Conservation (phyloP, 2,797 vertebrate species). For the Leuciscus waleckii region DNA sequence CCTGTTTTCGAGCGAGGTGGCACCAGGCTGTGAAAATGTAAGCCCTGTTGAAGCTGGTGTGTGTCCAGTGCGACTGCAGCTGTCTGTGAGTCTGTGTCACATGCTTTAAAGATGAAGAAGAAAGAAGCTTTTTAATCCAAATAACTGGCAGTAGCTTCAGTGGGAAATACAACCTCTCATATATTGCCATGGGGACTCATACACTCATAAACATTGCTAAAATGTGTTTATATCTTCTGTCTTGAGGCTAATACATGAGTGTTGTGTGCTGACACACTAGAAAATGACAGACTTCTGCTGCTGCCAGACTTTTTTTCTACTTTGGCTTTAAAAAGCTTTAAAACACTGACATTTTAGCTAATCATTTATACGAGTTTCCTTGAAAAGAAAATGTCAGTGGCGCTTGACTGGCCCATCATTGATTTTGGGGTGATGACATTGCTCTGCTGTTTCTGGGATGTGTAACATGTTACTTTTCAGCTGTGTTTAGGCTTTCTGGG, state of each 20-base stretch:
- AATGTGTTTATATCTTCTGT: background rate
- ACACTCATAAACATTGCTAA: background rate
- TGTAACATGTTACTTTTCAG: background rate
- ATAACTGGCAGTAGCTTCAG: background rate
- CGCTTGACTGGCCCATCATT: background rate
- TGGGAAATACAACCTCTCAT: background rate
- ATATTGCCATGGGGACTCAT: background rate
- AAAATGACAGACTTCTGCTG: background rate
- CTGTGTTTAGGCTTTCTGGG: background rate
- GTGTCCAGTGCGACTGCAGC: conserved; percentile 55
- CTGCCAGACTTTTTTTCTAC: background rate
- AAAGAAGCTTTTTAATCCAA: background rate
- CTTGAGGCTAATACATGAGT: background rate
- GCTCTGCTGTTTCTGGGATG: background rate
- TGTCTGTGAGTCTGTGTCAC: conserved; percentile 29
- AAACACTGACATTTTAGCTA: background rate
- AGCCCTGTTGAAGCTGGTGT: conserved; percentile 54
- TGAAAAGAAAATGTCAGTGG: background rate
- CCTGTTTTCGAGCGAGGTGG: conserved; percentile 61
- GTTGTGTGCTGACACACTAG: background rate
- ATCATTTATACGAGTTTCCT: background rate
- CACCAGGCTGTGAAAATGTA: conserved; percentile 70
- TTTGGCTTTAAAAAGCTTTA: background rate
- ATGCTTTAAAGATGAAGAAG: conserved; percentile 19
- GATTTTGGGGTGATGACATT: background rate